A percentile compares a stretch with the other conserved stretches of the same genome.
phyloP scores from a whole-genome alignment of 2,888 invertebrate genomes.

The Morinoia aosen region DNA sequence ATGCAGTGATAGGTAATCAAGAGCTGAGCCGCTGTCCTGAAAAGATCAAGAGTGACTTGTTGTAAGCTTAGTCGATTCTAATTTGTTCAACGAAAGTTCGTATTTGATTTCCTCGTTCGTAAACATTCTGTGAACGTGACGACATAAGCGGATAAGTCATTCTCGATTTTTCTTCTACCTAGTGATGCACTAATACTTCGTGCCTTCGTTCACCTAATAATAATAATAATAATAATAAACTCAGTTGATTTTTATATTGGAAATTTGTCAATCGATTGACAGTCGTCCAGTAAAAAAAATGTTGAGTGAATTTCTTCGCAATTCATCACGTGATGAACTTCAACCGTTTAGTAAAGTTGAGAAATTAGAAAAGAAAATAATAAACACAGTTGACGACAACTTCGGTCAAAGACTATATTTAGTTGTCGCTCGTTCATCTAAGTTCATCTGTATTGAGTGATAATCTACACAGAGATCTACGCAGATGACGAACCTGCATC shows the following conservation, averaged over 20 bases:
- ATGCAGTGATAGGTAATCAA: neutral
- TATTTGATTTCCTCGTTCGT: neutral
- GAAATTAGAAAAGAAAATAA: no score
- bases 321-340: neutral
- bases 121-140: neutral
- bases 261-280: neutral
- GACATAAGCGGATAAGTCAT: neutral
- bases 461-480: no score
- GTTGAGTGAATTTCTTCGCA: no score
- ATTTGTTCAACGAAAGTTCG: neutral
- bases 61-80: neutral
- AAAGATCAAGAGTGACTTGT: neutral
- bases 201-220: neutral
- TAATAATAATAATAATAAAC: neutral
- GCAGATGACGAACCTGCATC: no score
- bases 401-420: no score
- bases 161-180: no score
- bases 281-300: no score
- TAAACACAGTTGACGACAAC: no score
- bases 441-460: no score
- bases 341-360: no score
- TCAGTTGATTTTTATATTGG: neutral
- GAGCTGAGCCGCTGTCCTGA: neutral
- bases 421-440: no score
- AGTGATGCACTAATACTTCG: neutral